These are phyloP conservation scores for Drosophila aldrichi DNA, from an alignment of 2,888 invertebrate genomes.

Conservation along the genomic window DNA sequence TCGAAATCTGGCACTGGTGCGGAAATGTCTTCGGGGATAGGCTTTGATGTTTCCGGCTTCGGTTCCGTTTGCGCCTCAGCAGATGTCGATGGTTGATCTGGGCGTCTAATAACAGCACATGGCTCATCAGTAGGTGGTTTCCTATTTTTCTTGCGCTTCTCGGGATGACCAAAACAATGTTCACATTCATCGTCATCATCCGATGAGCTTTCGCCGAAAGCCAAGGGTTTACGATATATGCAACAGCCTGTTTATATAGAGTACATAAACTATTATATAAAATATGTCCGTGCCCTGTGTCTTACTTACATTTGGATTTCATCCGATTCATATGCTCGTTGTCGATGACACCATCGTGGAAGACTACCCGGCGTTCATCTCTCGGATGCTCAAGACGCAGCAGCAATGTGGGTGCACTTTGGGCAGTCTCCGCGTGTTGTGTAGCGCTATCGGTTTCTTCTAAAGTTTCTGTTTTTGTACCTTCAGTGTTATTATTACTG, in stretches of 20 bases:
- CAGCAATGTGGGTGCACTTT: slow-evolving; percentile 56
- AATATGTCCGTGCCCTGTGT: not conserved
- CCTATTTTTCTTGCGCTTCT: slow-evolving; percentile 86
- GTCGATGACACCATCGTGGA: slow-evolving; percentile 96
- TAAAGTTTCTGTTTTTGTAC: slow-evolving; percentile 41
- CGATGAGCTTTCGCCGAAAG: slow-evolving; percentile 95
- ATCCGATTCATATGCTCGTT: slow-evolving; percentile 98
- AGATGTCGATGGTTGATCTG: slow-evolving; percentile 62
- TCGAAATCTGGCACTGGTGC: slow-evolving; percentile 23
- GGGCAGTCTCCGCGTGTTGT: slow-evolving; percentile 1
- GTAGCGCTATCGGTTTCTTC: slow-evolving; percentile 45
- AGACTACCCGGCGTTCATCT: slow-evolving; percentile 92
- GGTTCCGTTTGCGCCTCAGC: slow-evolving; percentile 18
- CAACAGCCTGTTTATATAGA: slow-evolving; percentile 91
- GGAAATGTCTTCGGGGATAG: not conserved
- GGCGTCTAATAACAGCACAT: slow-evolving; percentile 3
- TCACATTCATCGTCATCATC: slow-evolving; percentile 94
- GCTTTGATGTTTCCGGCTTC: not conserved
- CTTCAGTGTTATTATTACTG: slow-evolving; percentile 21
- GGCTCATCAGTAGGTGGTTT: slow-evolving; percentile 34
- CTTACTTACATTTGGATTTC: slow-evolving; percentile 95
- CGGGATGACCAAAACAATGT: slow-evolving; percentile 93
- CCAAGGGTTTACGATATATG: slow-evolving; percentile 95
- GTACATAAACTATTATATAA: too few species aligned
- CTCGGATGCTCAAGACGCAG: slow-evolving; percentile 90